Evolutionary conservation across 2,888 invertebrate species (phyloP).

Genomic region (Anoncus sp.): DNA sequence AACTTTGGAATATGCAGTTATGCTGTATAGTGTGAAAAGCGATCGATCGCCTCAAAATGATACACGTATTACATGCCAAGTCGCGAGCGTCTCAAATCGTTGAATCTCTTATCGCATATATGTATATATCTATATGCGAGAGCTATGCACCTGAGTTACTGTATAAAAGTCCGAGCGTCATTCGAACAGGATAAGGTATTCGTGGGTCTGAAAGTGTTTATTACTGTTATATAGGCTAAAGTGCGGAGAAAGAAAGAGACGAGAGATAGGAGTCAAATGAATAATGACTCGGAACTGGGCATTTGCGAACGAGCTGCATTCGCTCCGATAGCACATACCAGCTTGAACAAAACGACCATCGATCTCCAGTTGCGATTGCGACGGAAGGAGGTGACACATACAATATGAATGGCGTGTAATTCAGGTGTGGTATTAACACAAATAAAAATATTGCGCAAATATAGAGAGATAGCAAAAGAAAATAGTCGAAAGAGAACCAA

Average conservation of each 20-base stretch:
- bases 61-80: slow-evolving; percentile 41
- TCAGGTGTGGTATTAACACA: slow-evolving; percentile 38
- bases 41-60: slow-evolving; percentile 52
- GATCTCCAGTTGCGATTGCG: slow-evolving; percentile 50
- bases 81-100: slow-evolving; percentile 54
- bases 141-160: slow-evolving; percentile 51
- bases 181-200: slow-evolving; percentile 43
- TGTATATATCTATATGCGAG: slow-evolving; percentile 1
- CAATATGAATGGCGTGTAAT: slow-evolving; percentile 45
- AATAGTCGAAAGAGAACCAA: neutral
- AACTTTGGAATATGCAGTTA: slow-evolving; percentile 43
- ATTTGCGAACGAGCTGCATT: slow-evolving; percentile 53
- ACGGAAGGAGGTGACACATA: slow-evolving; percentile 28
- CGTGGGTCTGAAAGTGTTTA: slow-evolving; percentile 18
- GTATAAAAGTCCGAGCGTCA: slow-evolving; percentile 32
- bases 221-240: too few relatives aligned
- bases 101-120: slow-evolving; percentile 53
- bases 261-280: slow-evolving; percentile 54
- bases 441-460: slow-evolving; percentile 15
- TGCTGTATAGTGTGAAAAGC: slow-evolving; percentile 29
- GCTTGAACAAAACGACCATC: slow-evolving; percentile 44
- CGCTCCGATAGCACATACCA: slow-evolving; percentile 20
- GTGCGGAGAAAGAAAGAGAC: slow-evolving; percentile 23
- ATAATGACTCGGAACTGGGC: slow-evolving; percentile 58
- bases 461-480: neutral